Percentiles rank a stretch among this genome's conserved stretches.
These are phyloP conservation scores for Callipepla californica DNA, from an alignment of 2,113 vertebrate genomes.

Conservation along the genomic window DNA sequence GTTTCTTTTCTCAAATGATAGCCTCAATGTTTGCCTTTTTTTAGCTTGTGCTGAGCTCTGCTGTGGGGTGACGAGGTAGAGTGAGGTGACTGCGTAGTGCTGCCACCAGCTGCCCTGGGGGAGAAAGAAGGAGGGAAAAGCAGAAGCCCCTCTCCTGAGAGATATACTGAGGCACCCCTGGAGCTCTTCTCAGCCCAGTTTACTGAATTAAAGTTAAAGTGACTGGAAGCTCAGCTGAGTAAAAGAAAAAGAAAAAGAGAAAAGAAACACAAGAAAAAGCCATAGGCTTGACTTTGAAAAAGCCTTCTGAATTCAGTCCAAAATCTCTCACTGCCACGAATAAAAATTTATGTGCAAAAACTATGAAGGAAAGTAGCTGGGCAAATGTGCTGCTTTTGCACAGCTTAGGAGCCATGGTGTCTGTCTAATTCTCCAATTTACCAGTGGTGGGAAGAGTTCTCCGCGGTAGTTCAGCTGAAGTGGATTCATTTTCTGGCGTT, in stretches of 20 bases:
- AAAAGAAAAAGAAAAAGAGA: background rate
- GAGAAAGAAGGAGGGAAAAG: background rate
- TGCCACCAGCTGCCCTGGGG: background rate
- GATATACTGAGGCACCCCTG: background rate
- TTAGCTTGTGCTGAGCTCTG: background rate
- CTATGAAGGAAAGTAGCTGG: background rate
- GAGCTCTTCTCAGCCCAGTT: background rate
- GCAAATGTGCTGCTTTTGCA: background rate
- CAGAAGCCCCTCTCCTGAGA: background rate
- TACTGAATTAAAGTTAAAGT: background rate
- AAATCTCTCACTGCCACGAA: background rate
- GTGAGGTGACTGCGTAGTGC: background rate
- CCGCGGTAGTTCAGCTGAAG: background rate
- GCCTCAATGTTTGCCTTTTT: constrained; percentile 6
- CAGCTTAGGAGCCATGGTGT: background rate
- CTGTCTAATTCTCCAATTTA: background rate
- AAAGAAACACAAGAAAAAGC: background rate
- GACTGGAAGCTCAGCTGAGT: background rate
- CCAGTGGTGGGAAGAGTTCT: background rate
- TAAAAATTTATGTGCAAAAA: background rate
- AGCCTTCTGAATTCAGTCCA: background rate
- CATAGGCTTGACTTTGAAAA: background rate
- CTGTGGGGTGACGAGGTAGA: constrained; percentile 23
- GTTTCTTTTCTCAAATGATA: constrained; percentile 37
- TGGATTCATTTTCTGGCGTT: background rate